Percentiles rank a stretch among this genome's conserved stretches.
These are phyloP conservation scores for Caretta caretta DNA, from an alignment of 2,113 vertebrate genomes.

Conservation along the genomic window DNA sequence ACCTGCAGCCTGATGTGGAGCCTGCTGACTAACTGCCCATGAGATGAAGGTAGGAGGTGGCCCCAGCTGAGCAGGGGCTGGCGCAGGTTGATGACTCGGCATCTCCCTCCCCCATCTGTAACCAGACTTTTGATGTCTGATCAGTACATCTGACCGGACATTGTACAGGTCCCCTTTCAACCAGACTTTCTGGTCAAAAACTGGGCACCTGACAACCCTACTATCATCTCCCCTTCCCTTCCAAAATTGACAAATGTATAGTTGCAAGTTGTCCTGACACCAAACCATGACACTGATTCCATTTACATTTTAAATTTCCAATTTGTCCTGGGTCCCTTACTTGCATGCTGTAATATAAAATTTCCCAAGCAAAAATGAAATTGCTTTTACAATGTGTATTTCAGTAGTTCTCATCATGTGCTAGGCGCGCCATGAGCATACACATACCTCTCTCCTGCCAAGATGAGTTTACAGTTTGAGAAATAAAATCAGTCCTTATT, in stretches of 20 bases:
- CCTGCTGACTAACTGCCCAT: no score
- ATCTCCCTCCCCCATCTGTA: no score
- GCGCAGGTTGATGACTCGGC: no score
- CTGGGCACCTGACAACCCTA: no score
- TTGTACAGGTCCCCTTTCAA: no score
- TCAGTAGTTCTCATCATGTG: background rate
- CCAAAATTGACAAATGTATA: constrained; percentile 24
- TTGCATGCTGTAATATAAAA: background rate
- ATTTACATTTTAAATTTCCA: background rate
- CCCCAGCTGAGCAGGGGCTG: no score
- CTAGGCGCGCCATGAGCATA: background rate
- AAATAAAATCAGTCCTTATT: background rate
- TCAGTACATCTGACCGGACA: background rate
- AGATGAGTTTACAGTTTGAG: background rate
- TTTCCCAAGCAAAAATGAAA: background rate
- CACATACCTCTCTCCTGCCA: background rate
- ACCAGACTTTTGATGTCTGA: no score
- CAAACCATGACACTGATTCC: constrained; percentile 25
- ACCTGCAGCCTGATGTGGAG: no score
- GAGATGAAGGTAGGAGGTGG: no score
- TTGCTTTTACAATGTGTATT: background rate
- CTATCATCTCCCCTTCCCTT: no score
- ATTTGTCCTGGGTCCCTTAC: background rate
- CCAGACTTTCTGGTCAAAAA: no score
- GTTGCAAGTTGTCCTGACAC: background rate